These are phyloP conservation scores for Leptinotarsa undecemlineata DNA, from an alignment of 1,140 invertebrate genomes.

Conservation along the genomic window DNA sequence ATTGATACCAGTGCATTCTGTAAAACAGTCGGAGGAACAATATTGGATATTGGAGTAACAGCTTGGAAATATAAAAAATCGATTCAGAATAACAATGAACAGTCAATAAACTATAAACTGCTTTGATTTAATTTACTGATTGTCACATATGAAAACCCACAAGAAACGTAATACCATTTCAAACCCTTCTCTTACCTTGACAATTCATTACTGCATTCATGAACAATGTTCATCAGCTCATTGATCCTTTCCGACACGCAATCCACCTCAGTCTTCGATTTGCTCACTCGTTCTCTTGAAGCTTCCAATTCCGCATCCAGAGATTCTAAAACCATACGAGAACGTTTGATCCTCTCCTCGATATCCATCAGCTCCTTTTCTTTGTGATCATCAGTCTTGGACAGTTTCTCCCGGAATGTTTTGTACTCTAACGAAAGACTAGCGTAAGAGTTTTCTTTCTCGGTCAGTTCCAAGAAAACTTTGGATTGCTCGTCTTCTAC, in stretches of 20 bases:
- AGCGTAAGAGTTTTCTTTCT: conserved; percentile 19
- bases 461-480: conserved; percentile 20
- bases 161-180: no score
- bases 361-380: conserved; percentile 17
- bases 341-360: conserved; percentile 14
- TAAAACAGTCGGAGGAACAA: no score
- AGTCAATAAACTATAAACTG: no score
- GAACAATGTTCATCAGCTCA: background rate
- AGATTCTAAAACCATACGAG: conserved; percentile 6
- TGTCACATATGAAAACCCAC: no score
- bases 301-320: conserved; percentile 13
- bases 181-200: conserved; percentile 2
- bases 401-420: conserved; percentile 7
- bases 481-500: background rate
- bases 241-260: background rate
- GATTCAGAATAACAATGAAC: no score
- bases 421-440: conserved; percentile 10
- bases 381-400: conserved; percentile 15
- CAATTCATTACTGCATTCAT: conserved; percentile 18
- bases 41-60: no score
- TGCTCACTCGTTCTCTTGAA: background rate
- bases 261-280: background rate
- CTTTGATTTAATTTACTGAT: no score
- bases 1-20: no score
- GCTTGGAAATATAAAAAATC: no score